Base-by-base conservation (phyloP, 1,140 invertebrate genomes). In the Halesus radiatus region DNA sequence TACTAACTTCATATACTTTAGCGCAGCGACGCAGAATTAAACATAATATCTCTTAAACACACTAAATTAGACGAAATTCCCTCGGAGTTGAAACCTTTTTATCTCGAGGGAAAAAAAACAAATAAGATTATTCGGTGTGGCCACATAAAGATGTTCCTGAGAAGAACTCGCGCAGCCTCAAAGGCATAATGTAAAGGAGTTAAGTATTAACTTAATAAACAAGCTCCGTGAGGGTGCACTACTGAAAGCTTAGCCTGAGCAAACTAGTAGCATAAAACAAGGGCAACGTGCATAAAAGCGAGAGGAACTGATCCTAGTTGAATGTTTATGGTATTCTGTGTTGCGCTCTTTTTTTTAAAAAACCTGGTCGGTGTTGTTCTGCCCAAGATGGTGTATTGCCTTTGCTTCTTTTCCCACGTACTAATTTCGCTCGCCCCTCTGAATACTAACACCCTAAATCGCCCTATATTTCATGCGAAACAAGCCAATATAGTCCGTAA, bases 381-480 rank as follows among this genome's bases (percentile, higher is more conserved):
- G n/a, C 7, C 20, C n/a, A 18, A n/a, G 29, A 37, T 70, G 29
- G 29, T 16, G 52, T 54, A 74, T n/a, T 22, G 72, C 72, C 50
- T 74, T 74, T 29, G 52, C 72, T 74, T 74, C 72, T 74, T 74
- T 72, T 74, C 50, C 53, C 72, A 74, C 72, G 72, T 74, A 56
- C 72, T 74, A 74, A 74, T 74, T 74, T 52, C 72, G 54, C 72
- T 74, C 52, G 23, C 6, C 72, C 52, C 52, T 56, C 20, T 29
- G 52, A 54, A 74, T 58, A 56, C 72, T 58, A 74, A 54, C 22
- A 29, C 32, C 72, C 15, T 13, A 26, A 74, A 22, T 20, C 15
- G 15, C 29, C 18, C 29, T 37, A 56, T 58, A 15, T 29, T 13
- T 16, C 54, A n/a, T 56, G n/a, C 7, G 32, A 18, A 26, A 32